Evolutionary conservation across 2,797 vertebrate species (phyloP), one percentile per base, ranked within the genome.

Genomic region (Taenioides sp.): DNA sequence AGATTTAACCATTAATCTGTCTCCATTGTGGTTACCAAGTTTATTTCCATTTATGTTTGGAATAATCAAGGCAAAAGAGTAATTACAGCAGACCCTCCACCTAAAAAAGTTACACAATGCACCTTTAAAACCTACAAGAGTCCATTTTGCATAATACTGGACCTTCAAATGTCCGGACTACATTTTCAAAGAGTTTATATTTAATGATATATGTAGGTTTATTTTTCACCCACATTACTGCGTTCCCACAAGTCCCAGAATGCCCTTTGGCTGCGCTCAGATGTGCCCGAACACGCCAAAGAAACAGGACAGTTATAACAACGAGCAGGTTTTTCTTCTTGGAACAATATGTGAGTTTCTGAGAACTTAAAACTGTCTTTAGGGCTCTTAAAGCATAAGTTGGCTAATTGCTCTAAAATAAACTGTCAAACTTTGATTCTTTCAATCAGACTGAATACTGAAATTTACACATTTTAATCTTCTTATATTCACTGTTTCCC

Each of bases 271-370:
- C 58, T 40, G 34, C 43, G 18, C 22, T 16, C 34, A 5, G 66
- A 65, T 67, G 62, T 78, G 71, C 52, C 50, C 64, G 18, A 47
- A 75, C 80, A 75, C 23, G 72, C 17, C 22, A 23, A 7, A 34
- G 23, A 18, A 71, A 17, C 18, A 64, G 49, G 67, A 75, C 23
- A 76, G 52, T 43, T 1, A 75, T 27, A 31, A 6, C 4, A 34
- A 60, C 17, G 20, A 74, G 50, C 57, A 66, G 23, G 64, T 76
- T 85, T 73, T 71, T 70, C 65, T 10, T 22, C 65, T 63, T 60
- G 22, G 23, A 43, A 65, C 27, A 50, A 25, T 40, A 65, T 64
- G 64, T 25, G 20, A 3, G n/a, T 47, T 63, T 47, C n/a, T 55
- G 14, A 54, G 37, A 58, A 47, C 59, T 57, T 17, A 65, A 25